A percentile compares a stretch with the other conserved stretches of the same genome.
These are phyloP conservation scores for Troilus luridus DNA, from an alignment of 2,888 invertebrate species.

Conservation along the genomic window DNA sequence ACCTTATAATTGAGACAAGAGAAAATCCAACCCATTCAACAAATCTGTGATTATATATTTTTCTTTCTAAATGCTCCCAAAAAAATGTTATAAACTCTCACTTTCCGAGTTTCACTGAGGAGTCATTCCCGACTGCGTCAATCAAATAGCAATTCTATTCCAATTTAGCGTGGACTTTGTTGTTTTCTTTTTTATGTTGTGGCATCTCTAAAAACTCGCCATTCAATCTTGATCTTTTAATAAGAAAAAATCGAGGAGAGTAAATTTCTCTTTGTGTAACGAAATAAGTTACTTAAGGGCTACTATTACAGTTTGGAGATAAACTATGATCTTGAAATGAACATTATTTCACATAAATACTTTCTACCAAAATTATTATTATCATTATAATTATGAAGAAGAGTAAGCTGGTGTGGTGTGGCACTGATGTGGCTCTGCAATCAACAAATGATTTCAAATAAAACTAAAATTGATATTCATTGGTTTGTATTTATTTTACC, in stretches of 20 bases:
- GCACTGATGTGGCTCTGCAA: too few relatives aligned
- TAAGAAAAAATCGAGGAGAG: neutral
- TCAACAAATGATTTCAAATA: too few relatives aligned
- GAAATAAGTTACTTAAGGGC: neutral
- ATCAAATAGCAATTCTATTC: neutral
- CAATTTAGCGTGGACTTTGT: neutral
- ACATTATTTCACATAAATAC: too few relatives aligned
- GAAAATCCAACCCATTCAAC: neutral
- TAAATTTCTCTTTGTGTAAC: neutral
- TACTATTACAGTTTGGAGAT: neutral
- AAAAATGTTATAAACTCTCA: neutral
- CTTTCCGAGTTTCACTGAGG: neutral
- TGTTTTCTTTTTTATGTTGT: neutral
- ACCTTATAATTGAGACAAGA: neutral
- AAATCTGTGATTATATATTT: neutral
- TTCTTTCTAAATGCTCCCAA: neutral
- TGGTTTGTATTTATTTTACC: too few relatives aligned
- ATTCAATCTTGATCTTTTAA: neutral
- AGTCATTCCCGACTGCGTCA: neutral
- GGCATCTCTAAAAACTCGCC: neutral
- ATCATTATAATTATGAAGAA: too few relatives aligned
- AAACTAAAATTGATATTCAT: too few relatives aligned
- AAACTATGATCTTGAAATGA: neutral
- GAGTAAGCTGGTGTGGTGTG: too few relatives aligned
- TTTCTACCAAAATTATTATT: too few relatives aligned